Evolutionary conservation across 2,797 vertebrate genomes (phyloP), one percentile per base, ranked within the genome.

Genomic region (Myripristis murdjan): DNA sequence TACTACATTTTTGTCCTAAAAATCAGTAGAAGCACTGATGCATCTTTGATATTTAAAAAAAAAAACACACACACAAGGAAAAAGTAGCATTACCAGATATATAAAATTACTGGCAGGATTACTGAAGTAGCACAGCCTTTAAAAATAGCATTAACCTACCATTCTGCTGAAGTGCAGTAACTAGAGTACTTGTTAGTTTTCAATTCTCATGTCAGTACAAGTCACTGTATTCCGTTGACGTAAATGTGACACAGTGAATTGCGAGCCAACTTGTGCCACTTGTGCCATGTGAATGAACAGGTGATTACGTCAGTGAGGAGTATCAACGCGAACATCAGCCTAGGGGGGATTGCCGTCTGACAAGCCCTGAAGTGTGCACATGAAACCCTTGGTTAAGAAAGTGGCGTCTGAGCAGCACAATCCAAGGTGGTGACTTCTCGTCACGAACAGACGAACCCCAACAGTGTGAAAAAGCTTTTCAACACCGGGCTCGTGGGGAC

Each of bases 101-200:
- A 73, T 64, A 80, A 64, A 73, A 52, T 49, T 60, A 68, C 56
- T 59, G 24, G 0, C 49, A 51, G 51, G 37, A 70, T 78, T 73
- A 64, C 41, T 55, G 71, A 49, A 47, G 56, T 57, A 41, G 18
- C 33, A 20, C 22, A 53, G 16, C 70, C 71, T 86, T 81, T 81
- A 80, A 79, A 79, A 83, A 82, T 80, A 79, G 73, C 71, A 51
- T 47, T 16, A 64, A 52, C 43, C 7, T 68, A 52, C 64, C 44
- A 14, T 15, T 41, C 23, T 62, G 15, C 28, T 72, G 20, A 2
- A 26, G 51, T 53, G 18, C 4, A 28, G 0, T 7, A 47, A 49
- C 35, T 14, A 33, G 61, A 57, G 58, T 52, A 70, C 15, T 58
- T 62, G 1, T 24, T 56, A 23, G 51, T 58, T 79, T 71, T 20